Evolutionary conservation across 2,797 vertebrate genomes (phyloP), one percentile per base, ranked within the genome.

Genomic region (Clarias pachynema): DNA sequence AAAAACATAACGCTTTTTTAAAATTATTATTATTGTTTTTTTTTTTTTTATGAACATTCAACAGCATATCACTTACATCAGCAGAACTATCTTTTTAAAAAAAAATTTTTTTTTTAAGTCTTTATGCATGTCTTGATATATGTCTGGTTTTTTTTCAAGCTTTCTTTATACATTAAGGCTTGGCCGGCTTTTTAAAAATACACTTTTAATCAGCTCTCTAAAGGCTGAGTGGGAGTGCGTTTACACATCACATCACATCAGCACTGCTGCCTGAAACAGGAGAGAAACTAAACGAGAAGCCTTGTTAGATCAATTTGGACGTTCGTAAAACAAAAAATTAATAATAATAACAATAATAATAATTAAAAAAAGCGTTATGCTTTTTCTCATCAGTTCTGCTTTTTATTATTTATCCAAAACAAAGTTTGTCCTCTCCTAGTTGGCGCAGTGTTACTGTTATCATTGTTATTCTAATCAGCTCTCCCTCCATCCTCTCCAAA

Each of bases 161-260:
- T 59, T 59, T 59, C 56, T 77, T 59, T 34, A 77, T 10, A 29
- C 56, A 16, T 22, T n/a, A 37, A 44, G 34, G 22, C 26, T 59
- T 37, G 56, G 16, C 18, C 7, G 34, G 6, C 24, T 44, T 62
- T 26, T 44, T 26, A 79, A 79, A 63, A 40, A 44, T 44, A 63
- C 77, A 44, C 77, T 63, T 82, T 73, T 85, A 34, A 68, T 68
- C 85, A 22, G 79, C 66, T 44, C 82, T 66, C 8, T 24, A 53
- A 68, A 81, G 44, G 24, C 3, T 69, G 31, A 31, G 1, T 63
- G 44, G 68, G 24, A 44, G 68, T 79, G 15, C 3, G 6, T 81
- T 53, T 44, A 82, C 24, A 86, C 85, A 29, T 31, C 31, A 31
- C 31, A 31, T 31, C 31, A 31, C 31, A 31, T 31, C 31, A 31